Base-by-base conservation (phyloP, 2,113 vertebrate genomes). In the Pelusios castaneus region DNA sequence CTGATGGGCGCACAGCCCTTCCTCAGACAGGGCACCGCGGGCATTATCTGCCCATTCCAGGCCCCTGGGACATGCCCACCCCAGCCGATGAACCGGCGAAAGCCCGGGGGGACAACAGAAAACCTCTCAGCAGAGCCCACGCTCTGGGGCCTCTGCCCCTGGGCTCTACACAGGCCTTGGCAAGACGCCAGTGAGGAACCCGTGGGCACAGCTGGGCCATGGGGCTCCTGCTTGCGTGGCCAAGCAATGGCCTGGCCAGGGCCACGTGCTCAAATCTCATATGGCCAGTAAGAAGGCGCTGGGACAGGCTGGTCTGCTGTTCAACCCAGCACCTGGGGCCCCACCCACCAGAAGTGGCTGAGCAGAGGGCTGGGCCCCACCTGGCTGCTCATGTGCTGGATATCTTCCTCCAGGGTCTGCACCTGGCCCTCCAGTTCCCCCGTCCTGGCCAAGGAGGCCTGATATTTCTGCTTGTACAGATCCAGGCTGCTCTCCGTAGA, bases 391-490 rank as follows among this genome's bases (percentile, higher is more conserved):
- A 97, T 80, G n/a, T 97, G 97, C 8, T 85, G 97, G 88, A 97
- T 96, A 8, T 98, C 98, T 16, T 96, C 95, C 51, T 98, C 97
- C 82, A 95, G 81, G 87, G 92, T 95, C 88, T 97, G 97, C 87
- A 98, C 92, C 73, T 88, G 95, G 56, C 91, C 93, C 89, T 98
- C 98, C 80, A 98, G 97, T 82, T 98, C 92, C 51, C 97, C 90
- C 3, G 97, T 95, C 85, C 97, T 97, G 93, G 86, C 95, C 84
- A 98, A 81, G 34, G 97, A 97, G 38, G 96, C 91, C 96, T 98
- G 98, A 87, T 98, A 98, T 92, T 98, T 98, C 92, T 98, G 96
- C 92, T 95, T 95, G 95, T 97, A 97, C 79, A 98, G 93, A 54
- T 96, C 97, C 89, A 98, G 93, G 45, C 97, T 98, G 82, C 95